Base-by-base conservation (phyloP, 2,113 vertebrate genomes). In the Thinocorus orbignyianus region DNA sequence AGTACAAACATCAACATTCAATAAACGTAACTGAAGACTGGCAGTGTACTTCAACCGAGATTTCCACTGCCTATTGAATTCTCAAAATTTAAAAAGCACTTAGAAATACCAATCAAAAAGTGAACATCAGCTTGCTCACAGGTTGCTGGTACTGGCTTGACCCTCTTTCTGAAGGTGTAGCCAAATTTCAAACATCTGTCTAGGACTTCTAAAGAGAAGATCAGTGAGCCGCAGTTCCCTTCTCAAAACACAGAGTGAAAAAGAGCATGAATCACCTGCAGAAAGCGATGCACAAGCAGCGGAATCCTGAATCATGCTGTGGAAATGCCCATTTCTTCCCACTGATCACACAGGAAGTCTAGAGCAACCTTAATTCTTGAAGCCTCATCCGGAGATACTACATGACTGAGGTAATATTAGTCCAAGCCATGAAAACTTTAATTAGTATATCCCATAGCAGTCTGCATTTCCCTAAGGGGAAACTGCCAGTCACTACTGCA, bases 251-350 rank as follows among this genome's bases (percentile, higher is more conserved):
- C 4, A 4, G 5, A 25, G 35, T 9, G 48, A 69, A 35, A 76
- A 83, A 58, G 35, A 46, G 15, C 62, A 91, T 79, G 37, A 94
- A 91, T 94, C 94, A 81, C 58, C 72, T 55, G 30, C 28, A 81
- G 54, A 81, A 96, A 81, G 42, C 30, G 35, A 93, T 35, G 39
- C 69, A 52, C 60, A 88, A 88, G 48, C 39, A 81, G 57, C 78
- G 24, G 69, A 95, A 95, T 71, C 69, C 69, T 95, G 86, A 97
- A 91, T 95, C 95, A 95, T 0, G 1, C 42, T 44, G 55, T 74
- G 80, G 68, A 96, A 93, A 91, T 74, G 61, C 35, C 61, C 26
- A 4, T 69, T 88, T 95, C 52, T 91, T 64, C 76, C 80, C 72
- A 68, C 48, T 28, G 72, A 41, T 61, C 68, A 48, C 44, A 84